Evolutionary conservation across 2,797 vertebrate genomes (phyloP).

Genomic region (Anguilla anguilla): DNA sequence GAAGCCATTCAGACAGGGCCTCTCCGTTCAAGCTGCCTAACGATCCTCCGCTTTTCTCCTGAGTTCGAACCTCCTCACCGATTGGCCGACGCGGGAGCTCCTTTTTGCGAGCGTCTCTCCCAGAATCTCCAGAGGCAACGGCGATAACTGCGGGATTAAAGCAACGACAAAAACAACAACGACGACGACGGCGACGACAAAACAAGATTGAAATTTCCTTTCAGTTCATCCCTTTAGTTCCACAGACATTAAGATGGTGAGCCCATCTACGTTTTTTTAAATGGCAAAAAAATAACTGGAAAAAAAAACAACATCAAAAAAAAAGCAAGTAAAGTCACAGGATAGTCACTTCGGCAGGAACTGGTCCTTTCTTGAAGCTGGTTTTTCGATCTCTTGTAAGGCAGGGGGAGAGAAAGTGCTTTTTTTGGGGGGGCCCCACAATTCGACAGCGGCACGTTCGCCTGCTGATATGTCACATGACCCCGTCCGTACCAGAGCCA

Average conservation of each 20-base stretch:
- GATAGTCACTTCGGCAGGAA: not conserved
- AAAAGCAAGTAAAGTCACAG: not conserved
- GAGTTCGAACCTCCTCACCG: not conserved
- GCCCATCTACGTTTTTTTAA: not conserved
- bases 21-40: not conserved
- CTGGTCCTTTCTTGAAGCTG: slow-evolving; percentile 13
- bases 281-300: not conserved
- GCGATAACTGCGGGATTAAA: not conserved
- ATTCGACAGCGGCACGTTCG: not conserved
- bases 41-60: not conserved
- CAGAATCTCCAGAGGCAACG: not conserved
- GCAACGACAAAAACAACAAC: not conserved
- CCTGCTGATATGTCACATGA: not conserved
- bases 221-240: not conserved
- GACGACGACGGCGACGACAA: not conserved
- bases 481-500: not conserved
- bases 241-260: not conserved
- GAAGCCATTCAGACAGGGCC: not conserved
- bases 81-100: not conserved
- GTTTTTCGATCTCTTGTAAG: slow-evolving; percentile 20
- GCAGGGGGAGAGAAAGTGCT: slow-evolving; percentile 18
- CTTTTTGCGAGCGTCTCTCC: not conserved
- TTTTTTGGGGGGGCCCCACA: not conserved
- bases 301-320: not conserved
- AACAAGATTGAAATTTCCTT: not conserved